Percentiles rank a stretch among this genome's conserved stretches.
These are phyloP conservation scores for Antechinus stuartii DNA, from an alignment of 2,113 vertebrate genomes.

Conservation along the genomic window DNA sequence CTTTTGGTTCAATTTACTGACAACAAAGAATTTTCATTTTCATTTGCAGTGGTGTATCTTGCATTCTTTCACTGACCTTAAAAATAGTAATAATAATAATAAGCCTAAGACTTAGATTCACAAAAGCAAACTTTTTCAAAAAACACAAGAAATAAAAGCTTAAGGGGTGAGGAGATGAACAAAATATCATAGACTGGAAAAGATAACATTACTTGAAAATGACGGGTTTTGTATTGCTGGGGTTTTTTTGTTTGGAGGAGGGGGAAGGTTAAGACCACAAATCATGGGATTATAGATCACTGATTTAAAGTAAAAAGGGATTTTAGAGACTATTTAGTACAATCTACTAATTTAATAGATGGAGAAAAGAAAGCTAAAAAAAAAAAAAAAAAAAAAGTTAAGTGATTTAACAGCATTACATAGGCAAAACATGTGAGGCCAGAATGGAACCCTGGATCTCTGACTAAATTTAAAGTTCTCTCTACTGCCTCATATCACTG, in stretches of 20 bases:
- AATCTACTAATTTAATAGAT: not conserved
- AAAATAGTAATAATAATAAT: not conserved
- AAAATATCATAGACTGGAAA: not conserved
- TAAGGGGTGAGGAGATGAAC: not conserved
- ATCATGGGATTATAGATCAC: not conserved
- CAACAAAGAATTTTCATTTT: slow-evolving; percentile 34
- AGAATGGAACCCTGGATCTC: not conserved
- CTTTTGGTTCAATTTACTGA: slow-evolving; percentile 15
- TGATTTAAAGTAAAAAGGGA: not conserved
- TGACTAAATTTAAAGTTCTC: not conserved
- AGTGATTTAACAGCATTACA: not conserved
- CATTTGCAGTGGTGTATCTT: slow-evolving; percentile 23
- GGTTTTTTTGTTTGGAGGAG: too few species aligned
- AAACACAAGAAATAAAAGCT: slow-evolving; percentile 18
- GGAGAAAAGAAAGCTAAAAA: not conserved
- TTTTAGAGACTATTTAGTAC: not conserved
- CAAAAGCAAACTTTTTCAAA: slow-evolving; percentile 34
- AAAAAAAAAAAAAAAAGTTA: slow-evolving; percentile 45
- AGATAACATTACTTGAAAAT: not conserved
- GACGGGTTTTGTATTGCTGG: too few species aligned
- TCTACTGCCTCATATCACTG: not conserved
- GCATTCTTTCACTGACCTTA: slow-evolving; percentile 9
- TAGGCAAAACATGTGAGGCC: not conserved
- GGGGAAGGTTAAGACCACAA: not conserved
- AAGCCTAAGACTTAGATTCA: slow-evolving; percentile 5